These are phyloP conservation scores for Chalcis sispes DNA, from an alignment of 2,888 invertebrate species.

Conservation along the genomic window DNA sequence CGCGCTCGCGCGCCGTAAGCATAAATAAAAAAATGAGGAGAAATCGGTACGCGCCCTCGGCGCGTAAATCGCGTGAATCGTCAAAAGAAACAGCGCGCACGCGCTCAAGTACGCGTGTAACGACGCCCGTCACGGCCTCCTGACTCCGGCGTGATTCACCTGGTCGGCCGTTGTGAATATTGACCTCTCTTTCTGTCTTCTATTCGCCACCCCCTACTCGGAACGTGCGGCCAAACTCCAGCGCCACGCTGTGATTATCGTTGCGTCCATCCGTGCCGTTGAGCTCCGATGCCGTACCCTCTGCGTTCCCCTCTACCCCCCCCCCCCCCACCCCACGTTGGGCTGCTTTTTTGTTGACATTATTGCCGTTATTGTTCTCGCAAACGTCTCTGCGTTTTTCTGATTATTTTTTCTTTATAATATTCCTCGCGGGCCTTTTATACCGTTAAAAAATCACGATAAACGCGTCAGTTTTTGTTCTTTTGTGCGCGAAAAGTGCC, in stretches of 20 bases:
- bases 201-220: no score
- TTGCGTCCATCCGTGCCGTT: neutral
- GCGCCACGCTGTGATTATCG: neutral
- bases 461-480: conserved; percentile 10
- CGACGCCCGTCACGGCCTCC: conserved; percentile 71
- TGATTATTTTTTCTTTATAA: conserved; percentile 16
- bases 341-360: conserved; percentile 33
- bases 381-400: conserved; percentile 41
- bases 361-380: conserved; percentile 48
- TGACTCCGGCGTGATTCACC: conserved; percentile 76
- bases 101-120: conserved; percentile 58
- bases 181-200: conserved; percentile 19
- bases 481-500: neutral
- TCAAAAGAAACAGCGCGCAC: conserved; percentile 62
- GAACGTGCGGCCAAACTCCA: no score
- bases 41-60: conserved; percentile 8
- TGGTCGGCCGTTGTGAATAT: conserved; percentile 67
- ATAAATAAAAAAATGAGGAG: neutral
- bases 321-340: neutral
- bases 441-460: neutral
- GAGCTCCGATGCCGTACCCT: neutral
- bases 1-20: neutral
- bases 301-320: neutral
- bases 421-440: conserved; percentile 8
- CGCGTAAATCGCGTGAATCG: conserved; percentile 73